phyloP scores from a whole-genome alignment of 2,113 vertebrate genomes.

The Oreotrochilus melanogaster region DNA sequence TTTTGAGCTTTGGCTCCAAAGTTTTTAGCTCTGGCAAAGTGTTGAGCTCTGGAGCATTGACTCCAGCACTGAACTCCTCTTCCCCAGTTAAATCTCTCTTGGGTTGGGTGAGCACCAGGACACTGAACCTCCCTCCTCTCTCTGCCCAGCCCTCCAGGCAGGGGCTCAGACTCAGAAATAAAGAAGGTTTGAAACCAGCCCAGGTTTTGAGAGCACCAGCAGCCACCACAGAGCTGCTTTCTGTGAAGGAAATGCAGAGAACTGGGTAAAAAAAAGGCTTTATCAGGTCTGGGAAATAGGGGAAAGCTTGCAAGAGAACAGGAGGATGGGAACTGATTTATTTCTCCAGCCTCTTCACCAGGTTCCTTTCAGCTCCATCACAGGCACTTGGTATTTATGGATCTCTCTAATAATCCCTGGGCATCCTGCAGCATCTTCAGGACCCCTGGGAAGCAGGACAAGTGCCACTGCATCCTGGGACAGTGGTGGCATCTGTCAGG shows the following conservation, averaged over 20 bases:
- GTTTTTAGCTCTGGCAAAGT: not conserved
- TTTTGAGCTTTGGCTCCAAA: too few species aligned
- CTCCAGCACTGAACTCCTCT: not conserved
- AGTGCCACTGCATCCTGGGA: not conserved
- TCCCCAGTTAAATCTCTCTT: not conserved
- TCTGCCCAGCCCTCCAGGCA: accelerated
- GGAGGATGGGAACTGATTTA: not conserved
- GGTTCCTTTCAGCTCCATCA: not conserved
- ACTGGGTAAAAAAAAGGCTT: not conserved
- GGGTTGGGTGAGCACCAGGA: not conserved
- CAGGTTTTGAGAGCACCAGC: not conserved
- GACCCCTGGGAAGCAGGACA: accelerated
- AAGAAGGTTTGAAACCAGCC: not conserved
- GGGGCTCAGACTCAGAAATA: not conserved
- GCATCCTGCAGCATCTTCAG: not conserved
- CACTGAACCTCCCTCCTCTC: not conserved
- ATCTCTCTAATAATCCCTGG: accelerated
- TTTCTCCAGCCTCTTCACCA: not conserved
- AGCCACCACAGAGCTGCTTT: not conserved
- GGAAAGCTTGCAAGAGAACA: not conserved
- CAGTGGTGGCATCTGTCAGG: accelerated
- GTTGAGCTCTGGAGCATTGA: not conserved
- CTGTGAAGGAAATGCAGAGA: not conserved
- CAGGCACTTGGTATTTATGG: not conserved
- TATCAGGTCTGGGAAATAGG: accelerated